A percentile compares a stretch with the other conserved stretches of the same genome.
Evolutionary conservation across 2,113 vertebrate species (phyloP).

Genomic region (Indicator maculatus): DNA sequence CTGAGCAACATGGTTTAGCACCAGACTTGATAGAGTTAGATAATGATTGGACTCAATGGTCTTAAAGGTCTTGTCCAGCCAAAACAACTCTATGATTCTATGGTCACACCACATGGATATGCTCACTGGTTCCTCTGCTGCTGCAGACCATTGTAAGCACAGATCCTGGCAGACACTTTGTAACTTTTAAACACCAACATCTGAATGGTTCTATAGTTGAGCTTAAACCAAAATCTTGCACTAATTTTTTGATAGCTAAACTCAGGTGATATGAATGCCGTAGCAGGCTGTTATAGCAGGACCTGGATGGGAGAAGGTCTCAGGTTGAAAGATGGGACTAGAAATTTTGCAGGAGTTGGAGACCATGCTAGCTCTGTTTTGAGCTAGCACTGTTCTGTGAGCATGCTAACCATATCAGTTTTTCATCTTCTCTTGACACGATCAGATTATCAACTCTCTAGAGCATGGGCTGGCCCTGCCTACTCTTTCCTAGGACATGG

Average conservation of each 20-base stretch:
- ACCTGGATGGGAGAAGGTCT: background rate
- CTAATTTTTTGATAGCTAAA: background rate
- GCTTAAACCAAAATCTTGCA: background rate
- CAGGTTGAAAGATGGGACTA: background rate
- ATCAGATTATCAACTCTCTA: background rate
- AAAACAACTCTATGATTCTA: too few species aligned
- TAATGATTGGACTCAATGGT: too few species aligned
- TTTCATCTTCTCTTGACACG: background rate
- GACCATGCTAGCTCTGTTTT: background rate
- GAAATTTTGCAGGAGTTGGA: background rate
- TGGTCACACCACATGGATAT: rapidly evolving
- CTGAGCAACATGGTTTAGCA: too few species aligned
- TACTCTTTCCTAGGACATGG: background rate
- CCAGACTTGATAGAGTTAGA: too few species aligned
- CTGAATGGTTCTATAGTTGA: background rate
- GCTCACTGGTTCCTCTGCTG: background rate
- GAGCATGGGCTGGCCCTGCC: rapidly evolving
- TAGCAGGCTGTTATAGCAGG: background rate
- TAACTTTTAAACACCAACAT: background rate
- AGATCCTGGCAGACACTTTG: background rate
- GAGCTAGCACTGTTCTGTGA: background rate
- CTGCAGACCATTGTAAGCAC: background rate
- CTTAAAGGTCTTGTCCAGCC: too few species aligned
- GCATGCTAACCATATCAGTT: background rate
- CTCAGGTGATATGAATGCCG: background rate